phyloP scores from a whole-genome alignment of 2,888 invertebrate genomes.

The Hirtodrosophila trivittata region DNA sequence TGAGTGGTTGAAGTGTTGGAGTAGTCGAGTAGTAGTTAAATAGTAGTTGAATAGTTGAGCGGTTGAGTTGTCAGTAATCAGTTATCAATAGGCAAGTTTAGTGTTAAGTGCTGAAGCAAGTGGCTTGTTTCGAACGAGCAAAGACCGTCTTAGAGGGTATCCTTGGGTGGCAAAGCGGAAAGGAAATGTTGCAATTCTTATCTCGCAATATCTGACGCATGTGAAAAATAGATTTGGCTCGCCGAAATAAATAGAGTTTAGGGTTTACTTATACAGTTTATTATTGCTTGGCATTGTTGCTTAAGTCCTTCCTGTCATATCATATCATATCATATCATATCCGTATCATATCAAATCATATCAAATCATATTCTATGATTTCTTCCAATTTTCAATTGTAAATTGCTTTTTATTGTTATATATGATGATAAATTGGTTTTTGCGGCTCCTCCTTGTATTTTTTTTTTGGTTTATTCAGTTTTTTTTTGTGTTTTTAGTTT shows the following conservation, averaged over 20 bases:
- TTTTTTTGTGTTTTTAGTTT: constrained; percentile 8
- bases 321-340: no score
- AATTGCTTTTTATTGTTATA: constrained; percentile 51
- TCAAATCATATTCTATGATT: constrained; percentile 47
- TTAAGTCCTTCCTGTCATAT: constrained; percentile 8
- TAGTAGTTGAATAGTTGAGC: constrained; percentile 11
- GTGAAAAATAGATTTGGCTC: constrained; percentile 73
- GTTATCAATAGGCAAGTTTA: constrained; percentile 57
- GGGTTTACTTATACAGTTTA: constrained; percentile 52
- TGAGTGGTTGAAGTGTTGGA: neutral
- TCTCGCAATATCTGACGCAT: constrained; percentile 58
- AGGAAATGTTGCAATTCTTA: constrained; percentile 72
- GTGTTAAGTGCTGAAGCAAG: constrained; percentile 72
- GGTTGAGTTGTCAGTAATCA: constrained; percentile 7
- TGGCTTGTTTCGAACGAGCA: constrained; percentile 72
- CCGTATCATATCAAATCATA: no score
- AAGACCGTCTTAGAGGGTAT: constrained; percentile 67
- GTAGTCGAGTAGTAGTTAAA: neutral
- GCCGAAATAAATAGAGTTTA: constrained; percentile 66
- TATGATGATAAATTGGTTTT: constrained; percentile 48
- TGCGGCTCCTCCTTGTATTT: constrained; percentile 13
- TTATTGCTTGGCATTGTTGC: constrained; percentile 56
- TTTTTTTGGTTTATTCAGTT: constrained; percentile 8
- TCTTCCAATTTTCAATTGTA: constrained; percentile 34
- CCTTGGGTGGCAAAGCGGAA: constrained; percentile 71